Percentiles rank a stretch among this genome's conserved stretches.
phyloP scores from a whole-genome alignment of 2,113 vertebrate genomes.

The Callopanchax toddi region DNA sequence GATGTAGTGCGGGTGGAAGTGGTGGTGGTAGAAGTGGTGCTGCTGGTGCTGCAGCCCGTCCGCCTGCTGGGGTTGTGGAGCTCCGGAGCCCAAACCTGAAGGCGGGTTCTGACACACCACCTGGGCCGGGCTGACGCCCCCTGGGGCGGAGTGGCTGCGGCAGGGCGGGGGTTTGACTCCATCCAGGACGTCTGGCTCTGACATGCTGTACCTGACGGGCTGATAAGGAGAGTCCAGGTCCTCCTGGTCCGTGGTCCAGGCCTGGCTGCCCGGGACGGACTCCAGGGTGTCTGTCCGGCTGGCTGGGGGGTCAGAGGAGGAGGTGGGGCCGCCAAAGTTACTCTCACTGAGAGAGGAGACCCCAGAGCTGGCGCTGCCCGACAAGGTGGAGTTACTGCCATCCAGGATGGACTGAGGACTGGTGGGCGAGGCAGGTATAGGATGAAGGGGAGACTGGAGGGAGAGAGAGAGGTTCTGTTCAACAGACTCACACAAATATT shows the following conservation, averaged over 20 bases:
- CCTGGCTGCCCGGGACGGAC: conserved; percentile 88
- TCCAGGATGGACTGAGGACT: conserved; percentile 93
- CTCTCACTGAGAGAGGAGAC: conserved; percentile 96
- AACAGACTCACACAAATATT: too few relatives aligned
- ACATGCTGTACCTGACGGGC: conserved; percentile 92
- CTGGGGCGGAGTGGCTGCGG: conserved; percentile 91
- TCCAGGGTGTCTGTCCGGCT: conserved; percentile 89
- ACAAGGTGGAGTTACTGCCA: conserved; percentile 95
- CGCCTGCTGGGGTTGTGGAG: conserved; percentile 26
- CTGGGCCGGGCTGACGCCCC: conserved; percentile 79
- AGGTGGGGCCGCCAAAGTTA: conserved; percentile 85
- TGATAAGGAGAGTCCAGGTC: conserved; percentile 90
- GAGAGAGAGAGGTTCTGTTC: neutral
- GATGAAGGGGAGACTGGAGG: conserved; percentile 90
- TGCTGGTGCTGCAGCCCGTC: conserved; percentile 60
- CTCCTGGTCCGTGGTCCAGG: conserved; percentile 88
- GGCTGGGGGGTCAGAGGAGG: conserved; percentile 87
- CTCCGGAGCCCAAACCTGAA: neutral
- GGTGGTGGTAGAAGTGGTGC: conserved; percentile 74
- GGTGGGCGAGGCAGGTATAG: conserved; percentile 95
- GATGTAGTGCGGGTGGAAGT: conserved; percentile 67
- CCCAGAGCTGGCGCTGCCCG: conserved; percentile 94
- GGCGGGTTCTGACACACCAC: conserved; percentile 2
- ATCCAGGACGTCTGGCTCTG: conserved; percentile 91
- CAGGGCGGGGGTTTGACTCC: conserved; percentile 87